Base-by-base conservation (phyloP, 2,888 invertebrate species). In the Dione vanillae region DNA sequence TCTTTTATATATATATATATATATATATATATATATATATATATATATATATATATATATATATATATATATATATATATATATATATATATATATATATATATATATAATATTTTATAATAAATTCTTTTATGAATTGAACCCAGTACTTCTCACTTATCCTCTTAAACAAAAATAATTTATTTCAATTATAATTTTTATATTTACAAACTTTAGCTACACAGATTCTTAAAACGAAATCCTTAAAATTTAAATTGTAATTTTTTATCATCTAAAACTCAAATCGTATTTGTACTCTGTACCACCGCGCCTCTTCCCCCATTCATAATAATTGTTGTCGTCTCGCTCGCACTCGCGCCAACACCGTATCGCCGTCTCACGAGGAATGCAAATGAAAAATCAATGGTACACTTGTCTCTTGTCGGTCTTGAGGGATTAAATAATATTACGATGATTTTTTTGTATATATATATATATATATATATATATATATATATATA, bases 381-480 rank as follows among this genome's bases (percentile, higher is more conserved):
- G 79, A 77, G 75, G 51, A 75, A 85, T 86, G 85, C 84, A 88
- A 88, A 88, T 87, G 84, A 86, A 87, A 85, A 87, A 87, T 87
- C 88, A 78, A 88, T 79, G 77, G 72, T 76, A 76, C 76, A 79
- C 79, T 78, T 79, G 79, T 78, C 78, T 77, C 74, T 64, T 64
- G 64, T 69, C 49, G 49, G 64, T 72, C 66, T 65, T 65, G 64
- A 65, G 43, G 65, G 62, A 67, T 43, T 67, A 47, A 51, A 61
- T 71, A 49, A 58, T 69, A 47, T 66, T 43, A 56, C 52, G 10
- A 37, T 41, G 20, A 65, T 45, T 40, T 35, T 47, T 64, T 64
- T 41, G 59, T 45, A 8, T 27, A 27, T 27, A 27, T 27, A 27
- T 27, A 27, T 27, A 27, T 27, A 27, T 27, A 27, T 27, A 27